These are phyloP conservation scores for Gymnoscelis rufifasciata DNA, from an alignment of 2,888 invertebrate genomes.

Conservation along the genomic window DNA sequence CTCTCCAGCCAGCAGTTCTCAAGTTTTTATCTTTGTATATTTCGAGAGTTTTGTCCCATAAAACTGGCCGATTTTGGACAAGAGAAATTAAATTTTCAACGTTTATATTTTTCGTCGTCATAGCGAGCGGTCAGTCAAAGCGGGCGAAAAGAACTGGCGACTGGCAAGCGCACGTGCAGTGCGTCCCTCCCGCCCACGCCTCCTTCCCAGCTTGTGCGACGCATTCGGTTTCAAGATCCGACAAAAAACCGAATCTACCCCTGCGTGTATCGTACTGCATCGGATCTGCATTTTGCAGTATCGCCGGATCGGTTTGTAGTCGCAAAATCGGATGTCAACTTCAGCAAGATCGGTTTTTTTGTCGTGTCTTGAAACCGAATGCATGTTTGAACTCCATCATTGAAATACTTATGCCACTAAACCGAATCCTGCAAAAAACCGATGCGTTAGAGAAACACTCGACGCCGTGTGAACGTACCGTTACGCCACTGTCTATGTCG, in stretches of 20 bases:
- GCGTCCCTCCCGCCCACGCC: conserved; percentile 23
- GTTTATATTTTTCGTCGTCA: not conserved
- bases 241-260: conserved; percentile 25
- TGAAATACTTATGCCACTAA: conserved; percentile 26
- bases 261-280: conserved; percentile 23
- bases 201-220: conserved; percentile 17
- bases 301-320: conserved; percentile 23
- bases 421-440: conserved; percentile 29
- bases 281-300: conserved; percentile 25
- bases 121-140: conserved; percentile 24
- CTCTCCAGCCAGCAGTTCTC: conserved; percentile 32
- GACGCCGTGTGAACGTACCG: conserved; percentile 22
- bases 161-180: conserved; percentile 24
- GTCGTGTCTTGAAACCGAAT: conserved; percentile 25
- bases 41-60: conserved; percentile 9
- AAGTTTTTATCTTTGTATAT: conserved; percentile 31
- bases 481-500: no score
- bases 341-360: conserved; percentile 26
- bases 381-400: conserved; percentile 28
- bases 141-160: conserved; percentile 28
- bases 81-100: not conserved
- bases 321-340: conserved; percentile 29
- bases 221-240: conserved; percentile 24
- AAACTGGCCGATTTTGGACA: not conserved
- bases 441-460: conserved; percentile 26